Base-by-base conservation (phyloP, 2,797 vertebrate genomes). In the Myotis myotis region DNA sequence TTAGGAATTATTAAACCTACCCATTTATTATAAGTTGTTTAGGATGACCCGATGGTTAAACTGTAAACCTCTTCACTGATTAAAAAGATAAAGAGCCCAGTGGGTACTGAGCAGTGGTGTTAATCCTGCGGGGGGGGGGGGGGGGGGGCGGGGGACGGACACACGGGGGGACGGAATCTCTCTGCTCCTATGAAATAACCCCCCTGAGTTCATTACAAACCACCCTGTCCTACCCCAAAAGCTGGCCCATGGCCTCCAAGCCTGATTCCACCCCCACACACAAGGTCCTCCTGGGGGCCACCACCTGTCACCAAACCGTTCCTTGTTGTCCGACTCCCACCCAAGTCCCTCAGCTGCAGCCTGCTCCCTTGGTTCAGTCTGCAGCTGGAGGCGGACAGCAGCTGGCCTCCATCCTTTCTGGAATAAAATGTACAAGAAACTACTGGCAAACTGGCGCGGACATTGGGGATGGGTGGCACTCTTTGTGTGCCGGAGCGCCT, bases 361-460 rank as follows among this genome's bases (percentile, higher is more conserved):
- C 94, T 79, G 94, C 94, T 96, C 96, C 97, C 97, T 97, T 53
- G 62, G 81, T 79, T 87, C 91, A 53, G 91, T 82, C 94, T 96
- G 93, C 76, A 55, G 95, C 91, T 82, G 87, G 94, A 95, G 95
- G 82, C 38, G 17, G 93, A 96, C 92, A 74, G 64, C 97, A 97
- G 97, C 97, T 97, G 97, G 94, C 76, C 66, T 97, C 93, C 97
- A 93, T 92, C 87, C 81, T 91, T 79, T 25, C 89, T 87, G 87
- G 94, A 96, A 96, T 97, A 96, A 96, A 97, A 85, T 91, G 95
- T 87, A 55, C 82, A 81, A 75, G 80, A 81, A 94, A 82, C 47
- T 57, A 87, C 88, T 51, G 3, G 93, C 11, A 6, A 64, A 64
- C 8, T 2, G 44, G 81, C 66, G 60, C 4, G 8, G 41, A 92